Percentiles rank a stretch among this genome's conserved stretches.
Conservation (phyloP, 2,797 vertebrate species). For the Pseudopleuronectes americanus region DNA sequence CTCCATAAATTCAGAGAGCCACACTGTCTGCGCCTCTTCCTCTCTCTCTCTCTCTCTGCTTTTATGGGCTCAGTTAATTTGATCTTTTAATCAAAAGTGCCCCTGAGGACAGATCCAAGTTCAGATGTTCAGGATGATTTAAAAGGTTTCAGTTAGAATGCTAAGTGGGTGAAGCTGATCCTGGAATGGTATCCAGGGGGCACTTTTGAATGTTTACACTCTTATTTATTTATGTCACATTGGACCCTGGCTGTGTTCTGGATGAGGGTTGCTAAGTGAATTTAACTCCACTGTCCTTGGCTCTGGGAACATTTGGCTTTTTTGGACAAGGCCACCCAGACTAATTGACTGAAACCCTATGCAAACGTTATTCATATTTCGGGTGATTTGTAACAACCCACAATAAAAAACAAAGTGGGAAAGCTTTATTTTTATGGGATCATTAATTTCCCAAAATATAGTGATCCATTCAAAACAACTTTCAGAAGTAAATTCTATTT, state of each 20-base stretch:
- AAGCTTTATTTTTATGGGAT: too few relatives aligned
- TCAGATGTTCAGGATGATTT: constrained; percentile 76
- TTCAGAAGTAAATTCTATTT: too few relatives aligned
- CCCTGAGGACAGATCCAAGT: constrained; percentile 74
- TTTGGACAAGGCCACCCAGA: constrained; percentile 20
- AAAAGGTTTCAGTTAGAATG: constrained; percentile 69
- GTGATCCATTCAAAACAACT: too few relatives aligned
- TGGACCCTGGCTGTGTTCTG: constrained; percentile 47
- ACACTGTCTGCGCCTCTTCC: constrained; percentile 21
- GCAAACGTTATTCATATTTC: constrained; percentile 4
- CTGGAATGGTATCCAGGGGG: constrained; percentile 62
- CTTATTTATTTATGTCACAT: constrained; percentile 37
- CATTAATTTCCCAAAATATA: too few relatives aligned
- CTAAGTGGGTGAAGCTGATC: constrained; percentile 68
- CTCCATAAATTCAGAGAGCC: constrained; percentile 77
- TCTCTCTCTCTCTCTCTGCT: constrained; percentile 58
- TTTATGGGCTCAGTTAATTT: constrained; percentile 82
- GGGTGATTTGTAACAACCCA: constrained; percentile 12
- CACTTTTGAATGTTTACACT: constrained; percentile 67
- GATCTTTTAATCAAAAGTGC: constrained; percentile 78
- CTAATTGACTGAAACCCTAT: constrained; percentile 11
- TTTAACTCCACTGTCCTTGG: constrained; percentile 45
- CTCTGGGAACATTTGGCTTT: constrained; percentile 20
- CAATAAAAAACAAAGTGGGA: constrained; percentile 1
- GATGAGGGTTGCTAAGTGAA: constrained; percentile 35